phyloP scores from a whole-genome alignment of 2,797 vertebrate genomes.

The Avahi laniger region DNA sequence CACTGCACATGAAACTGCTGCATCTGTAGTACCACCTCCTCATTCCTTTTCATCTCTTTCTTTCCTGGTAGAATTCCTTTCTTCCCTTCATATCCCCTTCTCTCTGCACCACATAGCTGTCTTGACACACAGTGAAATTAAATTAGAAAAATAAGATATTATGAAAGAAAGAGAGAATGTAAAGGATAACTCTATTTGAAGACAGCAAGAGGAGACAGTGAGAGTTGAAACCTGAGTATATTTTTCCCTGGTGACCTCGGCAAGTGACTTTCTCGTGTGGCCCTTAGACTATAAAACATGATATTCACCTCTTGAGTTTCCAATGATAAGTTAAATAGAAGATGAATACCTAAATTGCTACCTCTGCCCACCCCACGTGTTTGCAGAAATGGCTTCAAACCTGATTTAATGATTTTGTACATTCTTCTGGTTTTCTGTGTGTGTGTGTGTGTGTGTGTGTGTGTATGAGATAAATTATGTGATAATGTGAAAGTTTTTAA shows the following conservation, averaged over 20 bases:
- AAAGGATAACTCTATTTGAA: not conserved
- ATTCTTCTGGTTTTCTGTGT: not conserved
- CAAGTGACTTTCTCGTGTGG: not conserved
- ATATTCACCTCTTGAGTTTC: no score
- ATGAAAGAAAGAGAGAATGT: not conserved
- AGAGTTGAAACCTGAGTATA: not conserved
- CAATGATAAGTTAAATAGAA: not conserved
- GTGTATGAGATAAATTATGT: no score
- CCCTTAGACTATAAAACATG: not conserved
- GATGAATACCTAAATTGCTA: not conserved
- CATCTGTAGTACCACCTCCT: not conserved
- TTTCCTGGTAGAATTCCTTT: no score
- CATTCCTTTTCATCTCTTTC: not conserved
- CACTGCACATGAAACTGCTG: not conserved
- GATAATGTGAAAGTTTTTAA: not conserved
- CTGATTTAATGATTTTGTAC: not conserved
- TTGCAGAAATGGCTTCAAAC: not conserved
- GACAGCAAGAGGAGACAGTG: not conserved
- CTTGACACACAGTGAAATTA: not conserved
- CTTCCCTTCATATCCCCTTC: not conserved
- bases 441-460: no score
- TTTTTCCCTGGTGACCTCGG: not conserved
- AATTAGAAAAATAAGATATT: not conserved
- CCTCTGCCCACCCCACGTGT: not conserved
- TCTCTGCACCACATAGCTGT: not conserved